Conservation (phyloP, 2,113 vertebrate species). For the Chascanopsetta lugubris region DNA sequence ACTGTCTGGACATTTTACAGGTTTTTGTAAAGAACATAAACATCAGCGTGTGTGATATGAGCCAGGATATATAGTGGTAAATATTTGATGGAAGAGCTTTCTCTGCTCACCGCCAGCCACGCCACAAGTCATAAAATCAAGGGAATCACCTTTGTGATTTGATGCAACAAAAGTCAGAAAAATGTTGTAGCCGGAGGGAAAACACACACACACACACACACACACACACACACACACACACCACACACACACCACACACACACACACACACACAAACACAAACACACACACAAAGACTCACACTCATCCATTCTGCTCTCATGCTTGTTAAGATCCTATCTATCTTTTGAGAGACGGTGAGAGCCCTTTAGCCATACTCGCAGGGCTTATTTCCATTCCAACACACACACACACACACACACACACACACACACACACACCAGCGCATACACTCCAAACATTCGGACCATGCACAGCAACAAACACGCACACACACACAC, state of each 20-base stretch:
- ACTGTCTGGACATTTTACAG: not conserved
- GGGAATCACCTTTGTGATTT: slow-evolving; percentile 64
- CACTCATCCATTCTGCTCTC: slow-evolving; percentile 57
- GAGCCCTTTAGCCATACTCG: slow-evolving; percentile 71
- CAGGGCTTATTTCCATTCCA: slow-evolving; percentile 66
- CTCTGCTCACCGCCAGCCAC: slow-evolving; percentile 36
- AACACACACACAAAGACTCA: slow-evolving; percentile 12
- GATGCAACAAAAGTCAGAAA: slow-evolving; percentile 67
- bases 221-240: slow-evolving; percentile 18
- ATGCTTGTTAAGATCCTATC: slow-evolving; percentile 75
- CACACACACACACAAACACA: slow-evolving; percentile 30
- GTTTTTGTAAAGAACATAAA: slow-evolving; percentile 29
- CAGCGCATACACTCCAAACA: slow-evolving; percentile 23
- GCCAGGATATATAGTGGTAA: slow-evolving; percentile 46
- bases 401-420: slow-evolving; percentile 36
- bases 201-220: slow-evolving; percentile 17
- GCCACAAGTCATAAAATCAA: slow-evolving; percentile 62
- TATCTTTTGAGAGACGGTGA: slow-evolving; percentile 66
- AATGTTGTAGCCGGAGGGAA: slow-evolving; percentile 60
- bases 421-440: slow-evolving; percentile 21
- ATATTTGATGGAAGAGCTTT: slow-evolving; percentile 58
- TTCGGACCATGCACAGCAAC: slow-evolving; percentile 5
- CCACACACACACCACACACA: too few species aligned
- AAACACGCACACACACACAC: slow-evolving; percentile 34
- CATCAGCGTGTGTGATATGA: slow-evolving; percentile 29